Conservation (phyloP, 2,113 vertebrate genomes). For the Podarcis cretensis region DNA sequence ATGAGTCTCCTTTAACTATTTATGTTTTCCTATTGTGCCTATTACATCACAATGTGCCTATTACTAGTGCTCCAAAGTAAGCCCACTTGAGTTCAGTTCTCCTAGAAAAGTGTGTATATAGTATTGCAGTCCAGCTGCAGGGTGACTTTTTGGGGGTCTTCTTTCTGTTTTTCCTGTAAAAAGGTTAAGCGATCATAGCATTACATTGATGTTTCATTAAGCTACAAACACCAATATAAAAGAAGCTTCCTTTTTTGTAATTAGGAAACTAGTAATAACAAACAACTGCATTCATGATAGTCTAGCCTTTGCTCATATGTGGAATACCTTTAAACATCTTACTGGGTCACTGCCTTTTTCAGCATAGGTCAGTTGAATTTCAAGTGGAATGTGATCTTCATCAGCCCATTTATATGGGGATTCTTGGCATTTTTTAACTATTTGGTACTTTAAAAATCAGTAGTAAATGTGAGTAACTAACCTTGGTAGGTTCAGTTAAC, state of each 20-base stretch:
- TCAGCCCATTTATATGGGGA: neutral
- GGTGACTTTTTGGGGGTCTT: slow-evolving; percentile 19
- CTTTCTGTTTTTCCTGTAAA: neutral
- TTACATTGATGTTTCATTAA: no score
- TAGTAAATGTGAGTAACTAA: neutral
- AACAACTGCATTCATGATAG: neutral
- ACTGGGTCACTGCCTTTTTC: accelerated
- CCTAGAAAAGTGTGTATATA: neutral
- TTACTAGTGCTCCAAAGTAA: neutral
- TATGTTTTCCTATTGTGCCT: neutral
- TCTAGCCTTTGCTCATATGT: neutral
- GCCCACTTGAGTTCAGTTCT: neutral
- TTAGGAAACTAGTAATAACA: neutral
- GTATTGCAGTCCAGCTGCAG: neutral
- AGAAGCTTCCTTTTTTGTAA: neutral
- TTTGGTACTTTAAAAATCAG: neutral
- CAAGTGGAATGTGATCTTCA: neutral
- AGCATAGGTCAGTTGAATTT: accelerated
- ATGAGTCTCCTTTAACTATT: slow-evolving; percentile 6
- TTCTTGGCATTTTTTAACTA: neutral
- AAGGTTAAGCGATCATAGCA: accelerated
- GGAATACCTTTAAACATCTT: neutral
- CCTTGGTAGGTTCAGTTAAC: neutral
- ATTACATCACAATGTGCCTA: accelerated
- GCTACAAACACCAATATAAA: neutral